Percentiles rank a stretch among this genome's conserved stretches.
phyloP scores from a whole-genome alignment of 2,113 vertebrate species.

The Euleptes europaea region DNA sequence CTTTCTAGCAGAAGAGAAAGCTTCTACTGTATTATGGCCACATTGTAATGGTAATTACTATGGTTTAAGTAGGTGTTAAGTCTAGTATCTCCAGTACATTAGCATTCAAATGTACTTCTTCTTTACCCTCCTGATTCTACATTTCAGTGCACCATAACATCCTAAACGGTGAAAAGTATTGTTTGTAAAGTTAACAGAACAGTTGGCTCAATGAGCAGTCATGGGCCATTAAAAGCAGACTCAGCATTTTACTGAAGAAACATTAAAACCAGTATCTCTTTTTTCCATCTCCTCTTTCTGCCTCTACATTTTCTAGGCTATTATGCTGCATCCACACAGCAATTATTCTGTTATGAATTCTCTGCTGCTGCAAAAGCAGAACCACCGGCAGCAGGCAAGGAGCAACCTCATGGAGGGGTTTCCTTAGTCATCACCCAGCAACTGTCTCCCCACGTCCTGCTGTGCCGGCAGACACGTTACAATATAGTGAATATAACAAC shows the following conservation, averaged over 20 bases:
- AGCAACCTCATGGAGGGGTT: no score
- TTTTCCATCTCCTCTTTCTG: not conserved
- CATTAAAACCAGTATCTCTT: not conserved
- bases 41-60: not conserved
- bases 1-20: not conserved
- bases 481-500: no score
- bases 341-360: no score
- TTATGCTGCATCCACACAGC: not conserved
- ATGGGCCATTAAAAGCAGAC: not conserved
- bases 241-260: not conserved
- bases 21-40: not conserved
- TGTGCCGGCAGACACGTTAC: no score
- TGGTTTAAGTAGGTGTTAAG: not conserved
- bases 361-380: no score
- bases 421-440: no score
- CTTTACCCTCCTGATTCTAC: not conserved
- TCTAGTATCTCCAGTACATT: slow-evolving; percentile 1
- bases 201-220: not conserved
- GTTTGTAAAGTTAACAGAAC: slow-evolving; percentile 8
- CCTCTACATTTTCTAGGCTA: not conserved
- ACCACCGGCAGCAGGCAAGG: no score
- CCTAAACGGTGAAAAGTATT: not conserved
- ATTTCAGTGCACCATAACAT: not conserved
- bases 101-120: not conserved
- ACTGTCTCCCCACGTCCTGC: no score